Percentiles rank a stretch among this genome's conserved stretches.
These are phyloP conservation scores for Odocoileus hemionus DNA, from an alignment of 2,113 vertebrate genomes.

Conservation along the genomic window DNA sequence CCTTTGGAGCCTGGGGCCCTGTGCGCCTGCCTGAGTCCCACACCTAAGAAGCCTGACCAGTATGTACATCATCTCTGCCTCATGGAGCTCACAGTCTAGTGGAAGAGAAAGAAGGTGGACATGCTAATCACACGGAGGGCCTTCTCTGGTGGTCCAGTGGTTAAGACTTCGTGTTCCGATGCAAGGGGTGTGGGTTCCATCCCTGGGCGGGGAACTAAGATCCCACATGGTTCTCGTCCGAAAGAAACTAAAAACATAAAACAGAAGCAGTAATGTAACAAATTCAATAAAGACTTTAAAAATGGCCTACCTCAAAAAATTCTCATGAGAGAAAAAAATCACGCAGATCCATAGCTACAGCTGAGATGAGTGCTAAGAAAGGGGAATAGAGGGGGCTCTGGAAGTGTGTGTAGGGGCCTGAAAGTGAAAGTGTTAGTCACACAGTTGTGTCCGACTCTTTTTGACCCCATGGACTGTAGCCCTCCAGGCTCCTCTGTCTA, in stretches of 20 bases:
- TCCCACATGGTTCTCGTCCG: accelerated
- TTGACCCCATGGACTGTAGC: background rate
- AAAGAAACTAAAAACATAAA: background rate
- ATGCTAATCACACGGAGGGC: background rate
- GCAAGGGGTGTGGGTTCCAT: background rate
- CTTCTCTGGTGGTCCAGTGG: background rate
- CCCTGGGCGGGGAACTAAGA: background rate
- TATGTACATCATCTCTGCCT: accelerated
- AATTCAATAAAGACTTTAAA: background rate
- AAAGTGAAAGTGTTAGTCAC: background rate
- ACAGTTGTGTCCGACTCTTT: background rate
- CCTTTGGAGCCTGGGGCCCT: background rate
- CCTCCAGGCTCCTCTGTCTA: background rate
- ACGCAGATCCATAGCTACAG: background rate
- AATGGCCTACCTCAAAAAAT: background rate
- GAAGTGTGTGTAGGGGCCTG: background rate
- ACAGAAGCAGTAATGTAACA: background rate
- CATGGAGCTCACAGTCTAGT: background rate
- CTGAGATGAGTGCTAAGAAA: too few species aligned
- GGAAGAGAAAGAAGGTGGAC: background rate
- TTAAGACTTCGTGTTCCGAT: accelerated
- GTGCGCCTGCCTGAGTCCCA: accelerated
- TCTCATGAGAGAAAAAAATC: background rate
- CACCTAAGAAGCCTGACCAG: background rate
- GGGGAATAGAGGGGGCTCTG: background rate